Evolutionary conservation across 2,888 invertebrate species (phyloP).

Genomic region (Diplolepis rosae): DNA sequence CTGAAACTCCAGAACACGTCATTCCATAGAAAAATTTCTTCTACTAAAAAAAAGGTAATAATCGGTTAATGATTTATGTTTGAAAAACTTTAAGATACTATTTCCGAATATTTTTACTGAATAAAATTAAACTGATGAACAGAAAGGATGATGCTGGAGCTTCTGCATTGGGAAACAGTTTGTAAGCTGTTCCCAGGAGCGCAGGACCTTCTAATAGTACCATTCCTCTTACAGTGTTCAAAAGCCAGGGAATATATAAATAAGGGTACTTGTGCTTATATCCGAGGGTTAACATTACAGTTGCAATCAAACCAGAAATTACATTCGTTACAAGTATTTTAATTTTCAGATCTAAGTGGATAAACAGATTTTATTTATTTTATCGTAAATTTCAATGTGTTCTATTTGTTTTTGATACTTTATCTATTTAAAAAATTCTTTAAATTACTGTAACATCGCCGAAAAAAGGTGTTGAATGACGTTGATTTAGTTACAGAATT

Average conservation of each 20-base stretch:
- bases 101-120: constrained; percentile 47
- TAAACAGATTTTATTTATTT: neutral
- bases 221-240: constrained; percentile 60
- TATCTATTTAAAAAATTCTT: neutral
- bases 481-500: constrained; percentile 54
- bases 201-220: constrained; percentile 58
- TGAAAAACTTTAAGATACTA: neutral
- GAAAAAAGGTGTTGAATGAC: constrained; percentile 57
- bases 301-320: constrained; percentile 55
- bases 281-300: constrained; percentile 55
- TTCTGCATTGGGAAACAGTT: constrained; percentile 52
- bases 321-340: constrained; percentile 54
- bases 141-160: constrained; percentile 54
- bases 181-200: constrained; percentile 50
- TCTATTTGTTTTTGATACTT: neutral
- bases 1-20: constrained; percentile 55
- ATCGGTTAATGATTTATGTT: neutral
- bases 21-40: constrained; percentile 61
- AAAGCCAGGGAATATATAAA: constrained; percentile 62
- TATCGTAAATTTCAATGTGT: neutral
- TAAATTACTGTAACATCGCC: constrained; percentile 57
- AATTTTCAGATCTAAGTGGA: constrained; percentile 55
- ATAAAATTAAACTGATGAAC: constrained; percentile 54
- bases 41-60: constrained; percentile 50
- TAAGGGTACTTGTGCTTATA: constrained; percentile 57